A percentile compares a stretch with the other conserved stretches of the same genome.
Evolutionary conservation across 2,113 vertebrate genomes (phyloP).

Genomic region (Eudyptes chrysolophus): DNA sequence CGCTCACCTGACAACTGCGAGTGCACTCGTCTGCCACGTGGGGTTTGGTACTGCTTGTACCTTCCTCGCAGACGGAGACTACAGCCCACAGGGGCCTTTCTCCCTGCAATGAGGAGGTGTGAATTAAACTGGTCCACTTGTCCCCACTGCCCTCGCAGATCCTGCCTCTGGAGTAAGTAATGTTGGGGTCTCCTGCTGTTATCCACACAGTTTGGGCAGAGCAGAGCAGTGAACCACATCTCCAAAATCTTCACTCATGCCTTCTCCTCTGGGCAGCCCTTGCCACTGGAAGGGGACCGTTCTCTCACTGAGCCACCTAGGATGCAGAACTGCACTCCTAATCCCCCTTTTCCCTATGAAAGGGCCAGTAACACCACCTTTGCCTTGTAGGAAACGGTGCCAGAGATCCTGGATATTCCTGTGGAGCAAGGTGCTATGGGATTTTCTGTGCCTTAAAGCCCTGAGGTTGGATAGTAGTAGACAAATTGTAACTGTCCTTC

Average conservation of each 20-base stretch:
- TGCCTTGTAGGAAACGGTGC: background rate
- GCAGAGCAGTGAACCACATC: background rate
- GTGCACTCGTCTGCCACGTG: rapidly evolving
- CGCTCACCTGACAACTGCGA: background rate
- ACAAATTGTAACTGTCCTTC: background rate
- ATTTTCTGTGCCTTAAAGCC: background rate
- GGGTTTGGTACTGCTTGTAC: background rate
- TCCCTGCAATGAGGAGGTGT: background rate
- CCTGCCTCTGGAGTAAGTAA: background rate
- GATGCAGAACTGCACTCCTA: background rate
- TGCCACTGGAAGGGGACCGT: background rate
- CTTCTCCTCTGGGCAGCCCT: background rate
- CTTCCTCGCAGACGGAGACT: background rate
- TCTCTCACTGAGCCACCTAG: background rate
- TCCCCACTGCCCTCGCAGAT: background rate
- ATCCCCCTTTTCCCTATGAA: background rate
- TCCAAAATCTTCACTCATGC: background rate
- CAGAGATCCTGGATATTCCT: background rate
- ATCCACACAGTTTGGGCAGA: background rate
- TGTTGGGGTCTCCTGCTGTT: background rate
- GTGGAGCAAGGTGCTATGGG: background rate
- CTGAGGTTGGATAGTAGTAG: background rate
- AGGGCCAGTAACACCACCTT: background rate
- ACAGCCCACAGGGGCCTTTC: background rate
- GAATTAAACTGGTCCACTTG: background rate